A percentile compares a stretch with the other conserved stretches of the same genome.
phyloP scores from a whole-genome alignment of 2,113 vertebrate genomes.

The Aplodontia rufa region DNA sequence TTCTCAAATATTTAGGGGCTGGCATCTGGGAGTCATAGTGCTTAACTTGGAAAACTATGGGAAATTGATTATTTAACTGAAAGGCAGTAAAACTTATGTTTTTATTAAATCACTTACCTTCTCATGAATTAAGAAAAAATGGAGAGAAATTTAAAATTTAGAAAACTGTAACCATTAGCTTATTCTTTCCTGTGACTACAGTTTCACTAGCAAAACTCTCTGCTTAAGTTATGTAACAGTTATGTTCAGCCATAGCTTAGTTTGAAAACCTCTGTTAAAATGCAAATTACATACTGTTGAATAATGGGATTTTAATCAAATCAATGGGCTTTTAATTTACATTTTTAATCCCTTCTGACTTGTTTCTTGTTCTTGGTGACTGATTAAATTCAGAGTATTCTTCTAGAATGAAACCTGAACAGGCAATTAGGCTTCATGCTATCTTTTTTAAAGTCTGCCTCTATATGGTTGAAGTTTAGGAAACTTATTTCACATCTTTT shows the following conservation, averaged over 20 bases:
- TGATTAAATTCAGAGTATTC: conserved; percentile 24
- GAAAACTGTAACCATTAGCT: neutral
- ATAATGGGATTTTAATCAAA: conserved; percentile 64
- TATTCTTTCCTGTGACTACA: neutral
- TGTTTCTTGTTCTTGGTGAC: conserved; percentile 51
- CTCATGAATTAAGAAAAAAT: neutral
- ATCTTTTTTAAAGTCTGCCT: neutral
- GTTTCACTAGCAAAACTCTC: neutral
- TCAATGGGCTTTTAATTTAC: conserved; percentile 62
- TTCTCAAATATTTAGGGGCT: neutral
- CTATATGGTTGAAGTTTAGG: neutral
- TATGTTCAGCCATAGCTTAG: conserved; percentile 4
- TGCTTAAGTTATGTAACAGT: neutral
- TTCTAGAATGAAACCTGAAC: conserved; percentile 26
- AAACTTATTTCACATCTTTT: neutral
- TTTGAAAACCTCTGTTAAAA: conserved; percentile 61
- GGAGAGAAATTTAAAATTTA: neutral
- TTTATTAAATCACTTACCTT: neutral
- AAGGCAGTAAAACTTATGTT: neutral
- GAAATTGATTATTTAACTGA: neutral
- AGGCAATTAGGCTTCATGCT: neutral
- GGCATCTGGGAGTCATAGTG: neutral
- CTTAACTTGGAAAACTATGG: conserved; percentile 15
- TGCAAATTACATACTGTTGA: conserved; percentile 51
- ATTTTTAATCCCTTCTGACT: conserved; percentile 62